Conservation (phyloP, 2,888 invertebrate species). For the Andrena bicolor region DNA sequence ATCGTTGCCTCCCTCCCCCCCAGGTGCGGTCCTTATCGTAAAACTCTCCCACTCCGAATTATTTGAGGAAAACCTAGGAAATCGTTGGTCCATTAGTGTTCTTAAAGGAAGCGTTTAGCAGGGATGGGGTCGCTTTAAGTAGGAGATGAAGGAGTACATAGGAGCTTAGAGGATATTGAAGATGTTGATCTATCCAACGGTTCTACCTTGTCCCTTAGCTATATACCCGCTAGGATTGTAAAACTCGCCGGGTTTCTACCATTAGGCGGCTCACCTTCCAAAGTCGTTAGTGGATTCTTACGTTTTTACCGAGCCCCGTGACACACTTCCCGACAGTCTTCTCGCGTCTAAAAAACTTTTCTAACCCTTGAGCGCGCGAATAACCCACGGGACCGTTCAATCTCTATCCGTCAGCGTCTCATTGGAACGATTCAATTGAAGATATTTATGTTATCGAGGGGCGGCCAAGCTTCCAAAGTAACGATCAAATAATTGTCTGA, state of each 20-base stretch:
- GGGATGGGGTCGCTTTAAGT: background rate
- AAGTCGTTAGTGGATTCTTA: constrained; percentile 48
- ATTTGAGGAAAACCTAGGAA: background rate
- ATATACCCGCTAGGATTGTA: constrained; percentile 7
- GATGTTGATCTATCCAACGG: constrained; percentile 21
- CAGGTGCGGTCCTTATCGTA: constrained; percentile 34
- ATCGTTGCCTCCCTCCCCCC: background rate
- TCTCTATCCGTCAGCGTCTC: background rate
- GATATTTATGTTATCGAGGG: background rate
- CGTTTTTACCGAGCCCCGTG: constrained; percentile 37
- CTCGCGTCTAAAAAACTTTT: constrained; percentile 3
- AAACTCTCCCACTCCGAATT: no score
- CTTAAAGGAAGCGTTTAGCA: background rate
- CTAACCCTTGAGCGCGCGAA: background rate
- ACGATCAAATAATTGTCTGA: background rate
- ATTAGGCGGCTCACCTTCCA: constrained; percentile 15
- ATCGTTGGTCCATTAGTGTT: background rate
- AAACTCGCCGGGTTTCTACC: constrained; percentile 22
- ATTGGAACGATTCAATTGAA: background rate
- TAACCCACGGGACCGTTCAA: background rate
- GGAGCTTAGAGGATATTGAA: background rate
- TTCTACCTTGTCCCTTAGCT: constrained; percentile 12
- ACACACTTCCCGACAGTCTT: constrained; percentile 39
- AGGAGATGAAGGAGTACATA: background rate
- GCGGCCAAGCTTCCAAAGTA: background rate